phyloP scores from a whole-genome alignment of 2,888 invertebrate genomes.

The Thera obeliscata region DNA sequence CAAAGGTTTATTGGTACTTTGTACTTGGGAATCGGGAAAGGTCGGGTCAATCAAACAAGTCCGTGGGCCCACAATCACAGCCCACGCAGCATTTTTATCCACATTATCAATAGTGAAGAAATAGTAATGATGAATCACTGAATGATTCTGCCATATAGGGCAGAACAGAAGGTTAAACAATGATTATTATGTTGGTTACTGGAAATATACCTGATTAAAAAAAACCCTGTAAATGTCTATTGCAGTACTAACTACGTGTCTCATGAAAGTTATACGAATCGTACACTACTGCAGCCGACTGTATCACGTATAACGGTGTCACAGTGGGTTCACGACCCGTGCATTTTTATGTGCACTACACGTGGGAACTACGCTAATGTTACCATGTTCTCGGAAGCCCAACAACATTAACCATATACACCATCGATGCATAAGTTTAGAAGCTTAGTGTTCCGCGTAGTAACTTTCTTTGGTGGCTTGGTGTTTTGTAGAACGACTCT shows the following conservation, averaged over 20 bases:
- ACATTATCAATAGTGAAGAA: slow-evolving; percentile 36
- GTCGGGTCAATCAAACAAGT: slow-evolving; percentile 65
- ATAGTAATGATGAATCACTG: slow-evolving; percentile 35
- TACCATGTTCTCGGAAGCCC: slow-evolving; percentile 35
- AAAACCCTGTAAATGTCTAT: too few relatives aligned
- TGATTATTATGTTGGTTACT: neutral
- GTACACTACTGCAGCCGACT: neutral
- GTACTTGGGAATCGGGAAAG: slow-evolving; percentile 43
- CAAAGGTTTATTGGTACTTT: neutral
- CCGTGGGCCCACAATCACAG: slow-evolving; percentile 57
- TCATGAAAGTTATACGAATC: too few relatives aligned
- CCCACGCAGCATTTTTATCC: slow-evolving; percentile 45
- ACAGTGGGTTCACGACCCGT: slow-evolving; percentile 37
- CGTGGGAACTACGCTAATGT: slow-evolving; percentile 40
- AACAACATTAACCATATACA: neutral
- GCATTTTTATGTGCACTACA: slow-evolving; percentile 39
- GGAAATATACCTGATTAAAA: slow-evolving; percentile 17
- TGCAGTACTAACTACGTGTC: too few relatives aligned
- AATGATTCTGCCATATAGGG: slow-evolving; percentile 29
- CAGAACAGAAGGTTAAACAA: slow-evolving; percentile 17
- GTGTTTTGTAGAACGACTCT: too few relatives aligned
- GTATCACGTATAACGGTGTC: slow-evolving; percentile 22
- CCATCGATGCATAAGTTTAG: slow-evolving; percentile 10
- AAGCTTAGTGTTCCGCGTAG: neutral
- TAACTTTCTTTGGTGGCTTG: neutral